Evolutionary conservation across 2,888 invertebrate genomes (phyloP).

Genomic region (Dascillus cervinus): DNA sequence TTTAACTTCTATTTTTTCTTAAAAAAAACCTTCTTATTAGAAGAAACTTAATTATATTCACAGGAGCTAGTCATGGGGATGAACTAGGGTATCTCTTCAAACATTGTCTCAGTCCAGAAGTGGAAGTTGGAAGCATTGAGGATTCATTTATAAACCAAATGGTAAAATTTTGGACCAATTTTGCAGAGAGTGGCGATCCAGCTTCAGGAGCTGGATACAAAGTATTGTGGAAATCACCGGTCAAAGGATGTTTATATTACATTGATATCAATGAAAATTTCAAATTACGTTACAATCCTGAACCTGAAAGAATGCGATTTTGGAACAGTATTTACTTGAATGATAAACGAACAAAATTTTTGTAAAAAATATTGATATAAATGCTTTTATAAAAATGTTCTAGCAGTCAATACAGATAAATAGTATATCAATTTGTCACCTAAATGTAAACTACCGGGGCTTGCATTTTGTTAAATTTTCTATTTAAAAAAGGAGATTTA

Average conservation of each 20-base stretch:
- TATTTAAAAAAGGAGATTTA: no score
- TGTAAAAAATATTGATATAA: slow-evolving; percentile 1
- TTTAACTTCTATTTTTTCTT: background rate
- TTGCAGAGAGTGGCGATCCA: slow-evolving; percentile 13
- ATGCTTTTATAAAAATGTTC: no score
- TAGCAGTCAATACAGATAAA: no score
- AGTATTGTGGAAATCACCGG: slow-evolving; percentile 9
- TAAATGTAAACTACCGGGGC: no score
- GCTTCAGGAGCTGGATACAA: background rate
- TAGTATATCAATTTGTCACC: no score
- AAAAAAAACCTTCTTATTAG: no score
- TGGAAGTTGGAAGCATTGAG: slow-evolving; percentile 8
- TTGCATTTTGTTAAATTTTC: no score
- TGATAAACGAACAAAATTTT: slow-evolving; percentile 8
- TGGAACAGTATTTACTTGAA: slow-evolving; percentile 16
- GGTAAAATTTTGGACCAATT: slow-evolving; percentile 16
- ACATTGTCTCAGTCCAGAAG: slow-evolving; percentile 10
- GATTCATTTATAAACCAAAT: slow-evolving; percentile 9
- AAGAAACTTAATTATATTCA: slow-evolving; percentile 3
- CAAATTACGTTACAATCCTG: slow-evolving; percentile 8
- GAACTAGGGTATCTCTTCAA: slow-evolving; percentile 19
- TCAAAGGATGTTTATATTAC: slow-evolving; percentile 10
- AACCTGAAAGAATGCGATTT: slow-evolving; percentile 15
- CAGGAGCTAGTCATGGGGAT: slow-evolving; percentile 19
- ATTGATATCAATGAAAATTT: slow-evolving; percentile 10